phyloP scores from a whole-genome alignment of 2,888 invertebrate genomes.

The Brachypalpus laphriformis region DNA sequence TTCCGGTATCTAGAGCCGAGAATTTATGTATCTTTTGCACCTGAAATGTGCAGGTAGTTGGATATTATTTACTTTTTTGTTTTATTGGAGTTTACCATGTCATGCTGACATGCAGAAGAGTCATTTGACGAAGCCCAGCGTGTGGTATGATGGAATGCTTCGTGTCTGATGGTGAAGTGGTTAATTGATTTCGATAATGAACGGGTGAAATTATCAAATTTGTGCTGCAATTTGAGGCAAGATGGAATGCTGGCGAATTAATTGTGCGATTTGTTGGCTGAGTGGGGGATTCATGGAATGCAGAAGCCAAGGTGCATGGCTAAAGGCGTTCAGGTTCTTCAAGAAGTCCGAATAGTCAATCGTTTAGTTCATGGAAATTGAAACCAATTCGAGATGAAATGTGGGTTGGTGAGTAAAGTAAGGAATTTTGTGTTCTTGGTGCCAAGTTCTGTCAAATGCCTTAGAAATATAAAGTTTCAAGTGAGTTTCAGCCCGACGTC shows the following conservation, averaged over 20 bases:
- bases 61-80: neutral
- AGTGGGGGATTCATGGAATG: too few species aligned
- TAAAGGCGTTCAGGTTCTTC: too few species aligned
- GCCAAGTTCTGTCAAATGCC: too few species aligned
- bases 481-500: too few species aligned
- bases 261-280: neutral
- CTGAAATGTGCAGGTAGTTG: neutral
- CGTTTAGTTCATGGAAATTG: too few species aligned
- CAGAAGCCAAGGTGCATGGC: too few species aligned
- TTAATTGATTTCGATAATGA: conserved; percentile 17
- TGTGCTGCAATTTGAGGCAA: neutral
- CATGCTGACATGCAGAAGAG: conserved; percentile 3
- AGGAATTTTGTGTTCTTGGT: too few species aligned
- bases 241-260: neutral
- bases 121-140: neutral
- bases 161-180: neutral
- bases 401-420: too few species aligned
- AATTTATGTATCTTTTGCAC: conserved; percentile 19
- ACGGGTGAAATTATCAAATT: neutral
- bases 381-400: too few species aligned
- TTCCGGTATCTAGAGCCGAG: conserved; percentile 4
- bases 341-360: too few species aligned
- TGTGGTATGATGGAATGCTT: neutral
- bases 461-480: too few species aligned
- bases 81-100: conserved; percentile 4